Evolutionary conservation across 37 sponge, comb jelly and placozoan genomes (phyloP).

Genomic region (Diacarnus erythraeanus): DNA sequence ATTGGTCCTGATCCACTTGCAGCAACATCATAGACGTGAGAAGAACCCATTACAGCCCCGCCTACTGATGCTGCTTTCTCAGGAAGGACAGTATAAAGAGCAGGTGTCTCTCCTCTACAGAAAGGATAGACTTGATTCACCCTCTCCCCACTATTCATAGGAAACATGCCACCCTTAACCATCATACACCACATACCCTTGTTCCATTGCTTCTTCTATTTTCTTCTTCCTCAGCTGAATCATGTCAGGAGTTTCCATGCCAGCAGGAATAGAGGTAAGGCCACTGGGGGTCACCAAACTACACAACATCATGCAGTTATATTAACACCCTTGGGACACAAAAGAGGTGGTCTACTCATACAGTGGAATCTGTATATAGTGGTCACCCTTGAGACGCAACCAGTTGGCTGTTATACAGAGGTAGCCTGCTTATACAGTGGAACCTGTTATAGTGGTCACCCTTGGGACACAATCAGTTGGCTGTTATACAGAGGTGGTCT

Average conservation of each 20-base stretch:
- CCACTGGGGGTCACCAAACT: slow-evolving; percentile 97
- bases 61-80: slow-evolving; percentile 81
- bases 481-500: no score
- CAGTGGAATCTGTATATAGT: no score
- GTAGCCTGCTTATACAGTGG: no score
- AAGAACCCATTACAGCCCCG: slow-evolving; percentile 83
- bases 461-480: no score
- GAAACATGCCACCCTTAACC: no score
- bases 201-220: slow-evolving; percentile 90
- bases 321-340: no score
- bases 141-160: no score
- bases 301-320: neutral
- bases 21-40: slow-evolving; percentile 85
- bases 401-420: no score
- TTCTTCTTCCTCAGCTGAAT: slow-evolving; percentile 96
- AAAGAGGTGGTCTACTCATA: no score
- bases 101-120: slow-evolving; percentile 86
- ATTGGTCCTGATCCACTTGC: slow-evolving; percentile 31
- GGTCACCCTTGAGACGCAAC: no score
- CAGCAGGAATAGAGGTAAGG: slow-evolving; percentile 94
- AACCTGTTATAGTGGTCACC: no score
- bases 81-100: slow-evolving; percentile 89
- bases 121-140: neutral
- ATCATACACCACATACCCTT: slow-evolving; percentile 59
- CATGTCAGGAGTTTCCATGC: slow-evolving; percentile 96